These are phyloP conservation scores for Ameiurus melas DNA, from an alignment of 2,113 vertebrate species.

Conservation along the genomic window DNA sequence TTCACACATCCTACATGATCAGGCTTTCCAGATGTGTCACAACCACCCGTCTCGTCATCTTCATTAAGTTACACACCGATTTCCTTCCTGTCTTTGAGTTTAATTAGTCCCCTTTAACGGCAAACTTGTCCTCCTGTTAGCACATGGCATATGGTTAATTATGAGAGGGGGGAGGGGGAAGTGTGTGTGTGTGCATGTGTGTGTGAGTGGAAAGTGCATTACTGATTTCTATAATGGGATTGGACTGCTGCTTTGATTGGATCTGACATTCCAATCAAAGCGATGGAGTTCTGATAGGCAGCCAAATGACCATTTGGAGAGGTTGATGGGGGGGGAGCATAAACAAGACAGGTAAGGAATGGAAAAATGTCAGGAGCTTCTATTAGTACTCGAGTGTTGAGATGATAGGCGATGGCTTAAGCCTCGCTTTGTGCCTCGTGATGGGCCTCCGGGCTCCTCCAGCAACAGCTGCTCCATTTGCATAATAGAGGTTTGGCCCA, in stretches of 20 bases:
- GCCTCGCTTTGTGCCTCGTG: background rate
- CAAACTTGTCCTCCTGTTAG: slow-evolving; percentile 39
- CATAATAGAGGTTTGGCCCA: slow-evolving; percentile 44
- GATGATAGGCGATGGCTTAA: background rate
- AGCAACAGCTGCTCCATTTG: slow-evolving; percentile 39
- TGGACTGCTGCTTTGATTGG: slow-evolving; percentile 22
- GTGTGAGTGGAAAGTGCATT: slow-evolving; percentile 17
- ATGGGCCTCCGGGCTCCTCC: background rate
- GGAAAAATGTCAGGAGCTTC: background rate
- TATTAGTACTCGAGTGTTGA: background rate
- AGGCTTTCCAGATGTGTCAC: slow-evolving; percentile 9
- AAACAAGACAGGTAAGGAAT: slow-evolving; percentile 20
- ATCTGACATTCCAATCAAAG: slow-evolving; percentile 39
- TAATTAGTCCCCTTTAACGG: slow-evolving; percentile 45
- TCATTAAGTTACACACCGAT: slow-evolving; percentile 39
- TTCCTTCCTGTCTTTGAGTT: slow-evolving; percentile 40
- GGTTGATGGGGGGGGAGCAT: background rate
- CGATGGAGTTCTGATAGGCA: slow-evolving; percentile 26
- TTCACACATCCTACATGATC: slow-evolving; percentile 7
- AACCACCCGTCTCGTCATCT: slow-evolving; percentile 37
- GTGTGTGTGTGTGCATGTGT: background rate
- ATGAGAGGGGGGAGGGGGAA: background rate
- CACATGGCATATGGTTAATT: slow-evolving; percentile 36
- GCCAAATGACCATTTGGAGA: slow-evolving; percentile 12
- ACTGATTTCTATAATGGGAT: slow-evolving; percentile 28